Evolutionary conservation across 30 jellyfish, hydroid and myxozoan genomes (phyloP).

Genomic region (Catostylus mosaicus): DNA sequence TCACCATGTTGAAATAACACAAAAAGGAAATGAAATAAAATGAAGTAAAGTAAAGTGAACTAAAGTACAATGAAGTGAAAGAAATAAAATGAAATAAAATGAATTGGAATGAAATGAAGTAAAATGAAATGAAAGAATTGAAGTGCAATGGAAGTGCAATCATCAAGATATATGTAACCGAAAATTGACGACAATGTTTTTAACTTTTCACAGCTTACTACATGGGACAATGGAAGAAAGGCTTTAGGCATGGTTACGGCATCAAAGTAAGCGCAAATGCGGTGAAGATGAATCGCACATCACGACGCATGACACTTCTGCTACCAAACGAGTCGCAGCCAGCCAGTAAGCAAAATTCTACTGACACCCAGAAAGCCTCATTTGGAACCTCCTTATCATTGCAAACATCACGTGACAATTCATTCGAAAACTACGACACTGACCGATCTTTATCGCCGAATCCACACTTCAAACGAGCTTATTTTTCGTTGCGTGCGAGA

Average conservation of each 20-base stretch:
- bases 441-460: constrained; percentile 51
- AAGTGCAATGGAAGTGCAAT: too few relatives aligned
- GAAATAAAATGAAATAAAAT: too few relatives aligned
- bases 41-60: too few relatives aligned
- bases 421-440: constrained; percentile 61
- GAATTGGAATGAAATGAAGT: too few relatives aligned
- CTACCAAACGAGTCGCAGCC: constrained; percentile 1
- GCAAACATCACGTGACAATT: constrained; percentile 50
- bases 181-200: too few relatives aligned
- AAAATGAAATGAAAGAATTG: too few relatives aligned
- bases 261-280: constrained; percentile 74
- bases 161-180: too few relatives aligned
- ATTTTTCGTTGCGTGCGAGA: constrained; percentile 21
- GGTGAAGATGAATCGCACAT: constrained; percentile 33
- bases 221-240: constrained; percentile 98
- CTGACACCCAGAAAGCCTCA: not conserved
- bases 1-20: too few relatives aligned
- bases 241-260: constrained; percentile 96
- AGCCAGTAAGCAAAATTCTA: not conserved
- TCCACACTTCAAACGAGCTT: constrained; percentile 40
- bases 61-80: too few relatives aligned
- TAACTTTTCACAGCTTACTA: constrained; percentile 71
- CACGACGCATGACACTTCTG: constrained; percentile 26
- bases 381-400: not conserved
- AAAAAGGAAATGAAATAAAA: too few relatives aligned